Conservation (phyloP, 2,888 invertebrate species). For the Dilophus febrilis region DNA sequence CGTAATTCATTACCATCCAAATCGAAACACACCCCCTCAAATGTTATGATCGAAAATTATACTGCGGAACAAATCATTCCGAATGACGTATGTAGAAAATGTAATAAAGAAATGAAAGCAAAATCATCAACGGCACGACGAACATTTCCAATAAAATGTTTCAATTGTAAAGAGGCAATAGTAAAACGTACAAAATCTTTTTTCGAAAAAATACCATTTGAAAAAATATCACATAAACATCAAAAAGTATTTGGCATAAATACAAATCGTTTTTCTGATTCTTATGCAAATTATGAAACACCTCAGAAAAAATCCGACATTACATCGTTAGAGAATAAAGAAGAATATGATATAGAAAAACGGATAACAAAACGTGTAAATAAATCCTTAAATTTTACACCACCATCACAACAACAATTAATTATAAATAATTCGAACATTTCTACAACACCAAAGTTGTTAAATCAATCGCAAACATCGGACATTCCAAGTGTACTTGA, state of each 20-base stretch:
- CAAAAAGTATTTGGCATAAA: background rate
- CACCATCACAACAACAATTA: background rate
- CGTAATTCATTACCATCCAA: too few species aligned
- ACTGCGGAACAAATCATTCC: background rate
- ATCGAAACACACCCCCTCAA: too few species aligned
- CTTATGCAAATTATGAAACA: background rate
- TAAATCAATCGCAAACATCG: background rate
- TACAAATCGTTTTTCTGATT: background rate
- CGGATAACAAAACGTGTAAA: background rate
- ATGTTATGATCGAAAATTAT: too few species aligned
- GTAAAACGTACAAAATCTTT: conserved; percentile 14
- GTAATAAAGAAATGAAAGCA: background rate
- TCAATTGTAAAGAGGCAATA: conserved; percentile 5
- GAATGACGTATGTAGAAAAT: background rate
- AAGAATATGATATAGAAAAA: background rate
- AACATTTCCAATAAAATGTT: background rate
- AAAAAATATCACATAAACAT: conserved; percentile 2
- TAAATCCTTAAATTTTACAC: conserved; percentile 5
- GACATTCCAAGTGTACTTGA: background rate
- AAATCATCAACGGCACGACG: background rate
- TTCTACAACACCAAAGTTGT: background rate
- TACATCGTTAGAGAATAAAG: conserved; percentile 1
- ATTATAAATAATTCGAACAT: background rate
- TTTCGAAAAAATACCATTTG: conserved; percentile 5
- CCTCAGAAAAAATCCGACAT: conserved; percentile 1